Evolutionary conservation across 2,888 invertebrate species (phyloP), one percentile per base, ranked within the genome.

Genomic region (Trypoxylon attenuatum): DNA sequence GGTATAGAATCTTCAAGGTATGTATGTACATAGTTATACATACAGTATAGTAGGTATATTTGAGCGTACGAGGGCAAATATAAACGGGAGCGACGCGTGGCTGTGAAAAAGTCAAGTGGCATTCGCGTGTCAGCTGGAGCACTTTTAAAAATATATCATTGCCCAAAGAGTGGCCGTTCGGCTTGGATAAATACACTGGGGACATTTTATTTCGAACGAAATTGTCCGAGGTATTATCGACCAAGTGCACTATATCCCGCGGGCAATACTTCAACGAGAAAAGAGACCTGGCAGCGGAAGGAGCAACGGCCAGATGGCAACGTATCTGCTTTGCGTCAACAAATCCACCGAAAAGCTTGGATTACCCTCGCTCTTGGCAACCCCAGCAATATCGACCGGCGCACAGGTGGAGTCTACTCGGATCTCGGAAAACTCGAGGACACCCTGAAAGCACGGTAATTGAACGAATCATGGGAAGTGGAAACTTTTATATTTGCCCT

Each of bases 291-390:
- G 8, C 2, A 29, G 19, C 13, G 19, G 43, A 21, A 15, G 39
- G 19, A 45, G 5, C 22, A n/a, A n/a, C 25, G n/a, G 2, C 19
- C 41, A 13, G 55, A 45, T 13, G 33, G 21, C 8, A 10, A 15
- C 16, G 29, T 13, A 65, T 43, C 72, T 73, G 73, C 13, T 60
- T 58, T 45, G 22, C 58, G 53, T 72, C 63, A 56, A 53, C 45
- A 38, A 18, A 8, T 41, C 33, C 21, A 15, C 41, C 54, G 39
- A 60, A 69, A 71, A 62, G 39, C 43, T 43, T 66, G 49, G 42
- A 49, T 39, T 43, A 21, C 16, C n/a, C 3, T 42, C n/a, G 43
- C 23, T 38, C 29, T 25, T 13, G n/a, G n/a, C n/a, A n/a, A n/a
- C 18, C 45, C 45, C 47, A 6, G 21, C 25, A 25, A 38, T 25